Base-by-base conservation (phyloP, 1,140 invertebrate species). In the Cataglyphis hispanica region DNA sequence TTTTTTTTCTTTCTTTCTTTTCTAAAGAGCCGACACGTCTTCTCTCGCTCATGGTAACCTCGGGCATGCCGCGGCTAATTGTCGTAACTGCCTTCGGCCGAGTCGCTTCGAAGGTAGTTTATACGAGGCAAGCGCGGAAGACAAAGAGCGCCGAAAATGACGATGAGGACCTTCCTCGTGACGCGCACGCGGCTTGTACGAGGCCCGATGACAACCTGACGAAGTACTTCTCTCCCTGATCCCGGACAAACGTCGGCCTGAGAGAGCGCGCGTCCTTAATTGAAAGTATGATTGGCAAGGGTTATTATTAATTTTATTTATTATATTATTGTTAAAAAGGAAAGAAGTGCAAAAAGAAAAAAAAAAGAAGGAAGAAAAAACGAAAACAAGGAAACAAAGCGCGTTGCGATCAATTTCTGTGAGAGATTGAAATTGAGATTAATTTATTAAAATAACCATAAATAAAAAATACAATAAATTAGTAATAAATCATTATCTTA, bases 71-170 rank as follows among this genome's bases (percentile, higher is more conserved):
- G 37, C 74, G 46, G 70, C 86, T 88, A 89, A 89, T 89, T 89
- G 87, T 89, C 72, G 56, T 86, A 81, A 89, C 84, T 86, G 78
- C 77, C 77, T 81, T 70, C 66, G 70, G 69, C 43, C n/a, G 76
- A 43, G 46, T 31, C n/a, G 80, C 46, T 61, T 61, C 13, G 11
- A 13, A 76, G 50, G 16, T 58, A 13, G 50, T 72, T 31, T 86
- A 31, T 31, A 46, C 40, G 56, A 27, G 46, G 50, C 50, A 34
- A 63, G 19, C 53, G 16, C 53, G 13, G 66, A 37, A 81, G 85
- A 90, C 85, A 89, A 89, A 89, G 75, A 81, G 40, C 50, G 61
- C 78, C 88, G 80, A 87, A 85, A 89, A 72, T 84, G 53, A 87
- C 58, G 63, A 67, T 3, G 56, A 67, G 40, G 34, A 22, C 67